A percentile compares a stretch with the other conserved stretches of the same genome.
These are phyloP conservation scores for Andrena trimmerana DNA, from an alignment of 2,888 invertebrate genomes.

Conservation along the genomic window DNA sequence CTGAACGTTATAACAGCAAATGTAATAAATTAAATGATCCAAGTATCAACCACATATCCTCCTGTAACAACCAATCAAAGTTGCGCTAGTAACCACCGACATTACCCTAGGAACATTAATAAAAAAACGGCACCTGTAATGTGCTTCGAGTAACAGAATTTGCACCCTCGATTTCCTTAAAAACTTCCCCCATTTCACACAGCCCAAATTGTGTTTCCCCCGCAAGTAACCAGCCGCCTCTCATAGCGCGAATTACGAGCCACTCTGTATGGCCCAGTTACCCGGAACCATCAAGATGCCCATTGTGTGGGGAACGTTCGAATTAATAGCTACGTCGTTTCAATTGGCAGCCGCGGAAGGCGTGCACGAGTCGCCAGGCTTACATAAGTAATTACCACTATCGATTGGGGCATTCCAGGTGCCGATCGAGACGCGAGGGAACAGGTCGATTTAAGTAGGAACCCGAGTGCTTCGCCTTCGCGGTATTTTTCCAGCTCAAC, in stretches of 20 bases:
- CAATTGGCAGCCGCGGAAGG: neutral
- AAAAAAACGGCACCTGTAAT: too few relatives aligned
- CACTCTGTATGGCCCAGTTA: neutral
- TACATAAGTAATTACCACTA: conserved; percentile 56
- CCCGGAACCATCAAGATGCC: conserved; percentile 22
- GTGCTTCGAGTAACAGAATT: too few relatives aligned
- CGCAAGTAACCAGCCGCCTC: too few relatives aligned
- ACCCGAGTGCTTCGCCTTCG: conserved; percentile 40
- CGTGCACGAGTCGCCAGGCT: conserved; percentile 23
- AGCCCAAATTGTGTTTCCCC: too few relatives aligned
- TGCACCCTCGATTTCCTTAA: too few relatives aligned
- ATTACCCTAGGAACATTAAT: too few relatives aligned
- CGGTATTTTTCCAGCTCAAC: conserved; percentile 44
- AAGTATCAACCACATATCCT: too few relatives aligned
- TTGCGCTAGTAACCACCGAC: too few relatives aligned
- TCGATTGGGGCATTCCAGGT: conserved; percentile 36
- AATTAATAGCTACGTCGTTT: conserved; percentile 20
- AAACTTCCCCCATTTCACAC: too few relatives aligned
- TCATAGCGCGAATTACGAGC: neutral
- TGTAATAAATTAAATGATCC: too few relatives aligned
- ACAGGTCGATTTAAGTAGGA: conserved; percentile 54
- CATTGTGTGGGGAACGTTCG: conserved; percentile 17
- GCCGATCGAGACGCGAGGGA: conserved; percentile 7
- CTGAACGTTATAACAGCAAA: too few relatives aligned
- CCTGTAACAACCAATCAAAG: too few relatives aligned